Evolutionary conservation across 1,140 invertebrate species (phyloP), one percentile per base, ranked within the genome.

Genomic region (Nasonia giraulti): DNA sequence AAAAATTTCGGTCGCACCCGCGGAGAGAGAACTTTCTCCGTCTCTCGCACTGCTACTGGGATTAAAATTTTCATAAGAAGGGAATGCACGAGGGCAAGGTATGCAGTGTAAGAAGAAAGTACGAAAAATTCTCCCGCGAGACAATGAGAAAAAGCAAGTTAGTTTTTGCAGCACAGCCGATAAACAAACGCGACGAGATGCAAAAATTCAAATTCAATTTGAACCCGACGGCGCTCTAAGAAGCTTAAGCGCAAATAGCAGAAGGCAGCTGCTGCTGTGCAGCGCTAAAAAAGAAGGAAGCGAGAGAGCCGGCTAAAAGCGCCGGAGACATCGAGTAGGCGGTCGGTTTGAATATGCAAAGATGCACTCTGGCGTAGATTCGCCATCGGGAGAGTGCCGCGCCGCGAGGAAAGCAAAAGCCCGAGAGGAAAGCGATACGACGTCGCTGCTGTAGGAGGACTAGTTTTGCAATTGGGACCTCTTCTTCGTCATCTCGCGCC

Each of bases 291-390:
- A 62, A 20, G 17, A 6, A 62, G 55, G 20, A 62, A n/a, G 2
- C 69, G 23, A 11, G 27, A 71, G 27, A 71, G 27, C 31, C 27
- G 20, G 31, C 23, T 71, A 71, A 33, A 71, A 71, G 69, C 69
- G 23, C 17, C 17, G 62, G 62, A 66, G 62, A 31, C 31, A 71
- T 71, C 69, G 69, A 71, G 69, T 31, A 71, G 82, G 73, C 68
- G 85, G 85, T 82, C 71, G 82, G 85, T 88, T 88, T 91, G 87
- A 89, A 89, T 91, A 89, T 90, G 88, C 88, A 90, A 89, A 89
- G 86, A 86, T 87, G 87, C 84, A 79, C 27, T 69, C 11, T 37
- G 27, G 12, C 14, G 20, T 37, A 44, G 62, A 80, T 80, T 80
- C 11, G 62, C 20, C 27, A 17, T 82, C 75, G 76, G 14, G 66